These are phyloP conservation scores for Gallinago stenura DNA, from an alignment of 2,797 vertebrate species.

Conservation along the genomic window DNA sequence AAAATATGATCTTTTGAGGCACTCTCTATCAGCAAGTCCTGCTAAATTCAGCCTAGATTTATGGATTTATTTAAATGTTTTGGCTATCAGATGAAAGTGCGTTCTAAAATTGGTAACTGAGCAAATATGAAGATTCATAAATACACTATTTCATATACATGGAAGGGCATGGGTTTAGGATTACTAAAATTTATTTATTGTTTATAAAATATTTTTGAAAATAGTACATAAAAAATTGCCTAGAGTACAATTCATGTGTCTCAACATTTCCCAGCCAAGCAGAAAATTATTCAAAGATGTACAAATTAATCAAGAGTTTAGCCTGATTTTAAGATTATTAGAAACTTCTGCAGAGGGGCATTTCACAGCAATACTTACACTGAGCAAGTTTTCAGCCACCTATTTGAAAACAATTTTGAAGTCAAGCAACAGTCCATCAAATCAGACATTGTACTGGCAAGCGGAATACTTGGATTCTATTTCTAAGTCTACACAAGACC, in stretches of 20 bases:
- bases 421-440: neutral
- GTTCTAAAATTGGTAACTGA: neutral
- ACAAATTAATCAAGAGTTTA: neutral
- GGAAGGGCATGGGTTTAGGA: neutral
- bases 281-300: neutral
- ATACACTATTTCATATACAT: neutral
- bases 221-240: neutral
- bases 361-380: neutral
- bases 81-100: neutral
- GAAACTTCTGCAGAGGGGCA: neutral
- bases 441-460: neutral
- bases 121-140: neutral
- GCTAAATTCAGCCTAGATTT: neutral
- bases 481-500: neutral
- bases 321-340: neutral
- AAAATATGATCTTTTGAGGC: neutral
- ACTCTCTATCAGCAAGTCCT: neutral
- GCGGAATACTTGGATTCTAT: neutral
- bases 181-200: neutral
- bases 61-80: neutral
- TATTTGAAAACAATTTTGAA: neutral
- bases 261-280: neutral
- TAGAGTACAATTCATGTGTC: neutral
- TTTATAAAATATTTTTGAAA: neutral
- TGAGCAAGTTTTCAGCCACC: neutral